Percentiles rank a stretch among this genome's conserved stretches.
phyloP scores from a whole-genome alignment of 2,888 invertebrate genomes.

The Caradrina clavipalpis region DNA sequence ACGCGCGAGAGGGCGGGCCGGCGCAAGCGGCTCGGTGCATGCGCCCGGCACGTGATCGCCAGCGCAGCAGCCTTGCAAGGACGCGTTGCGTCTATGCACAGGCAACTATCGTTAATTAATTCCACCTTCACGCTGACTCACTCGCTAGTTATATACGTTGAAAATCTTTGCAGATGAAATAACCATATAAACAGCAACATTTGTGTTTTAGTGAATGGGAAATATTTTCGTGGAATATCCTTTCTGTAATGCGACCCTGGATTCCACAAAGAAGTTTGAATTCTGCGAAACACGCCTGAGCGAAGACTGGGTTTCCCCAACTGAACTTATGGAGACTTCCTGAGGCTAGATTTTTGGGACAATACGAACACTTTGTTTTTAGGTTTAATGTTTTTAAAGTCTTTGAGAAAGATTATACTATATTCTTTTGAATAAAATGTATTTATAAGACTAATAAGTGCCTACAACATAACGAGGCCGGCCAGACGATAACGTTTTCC shows the following conservation, averaged over 20 bases:
- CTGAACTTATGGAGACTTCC: background rate
- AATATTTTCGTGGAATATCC: background rate
- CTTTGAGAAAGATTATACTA: background rate
- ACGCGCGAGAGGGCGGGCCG: conserved; percentile 56
- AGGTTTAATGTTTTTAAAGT: background rate
- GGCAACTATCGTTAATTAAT: conserved; percentile 86
- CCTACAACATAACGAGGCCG: conserved; percentile 20
- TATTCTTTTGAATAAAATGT: background rate
- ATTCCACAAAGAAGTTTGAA: background rate
- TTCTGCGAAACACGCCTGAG: conserved; percentile 32
- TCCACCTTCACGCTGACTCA: conserved; percentile 87
- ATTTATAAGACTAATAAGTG: conserved; percentile 8
- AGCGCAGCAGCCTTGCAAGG: conserved; percentile 88
- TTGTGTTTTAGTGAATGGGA: conserved; percentile 35
- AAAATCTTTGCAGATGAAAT: conserved; percentile 44
- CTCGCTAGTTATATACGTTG: conserved; percentile 58
- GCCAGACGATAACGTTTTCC: conserved; percentile 57
- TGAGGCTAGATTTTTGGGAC: background rate
- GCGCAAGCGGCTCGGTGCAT: conserved; percentile 54
- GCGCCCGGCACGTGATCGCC: conserved; percentile 79
- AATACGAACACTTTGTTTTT: background rate
- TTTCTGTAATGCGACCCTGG: background rate
- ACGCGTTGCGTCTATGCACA: conserved; percentile 85
- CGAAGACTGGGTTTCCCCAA: conserved; percentile 28
- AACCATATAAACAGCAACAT: conserved; percentile 49